These are phyloP conservation scores for Hylia prasina DNA, from an alignment of 2,113 vertebrate species.

Conservation along the genomic window DNA sequence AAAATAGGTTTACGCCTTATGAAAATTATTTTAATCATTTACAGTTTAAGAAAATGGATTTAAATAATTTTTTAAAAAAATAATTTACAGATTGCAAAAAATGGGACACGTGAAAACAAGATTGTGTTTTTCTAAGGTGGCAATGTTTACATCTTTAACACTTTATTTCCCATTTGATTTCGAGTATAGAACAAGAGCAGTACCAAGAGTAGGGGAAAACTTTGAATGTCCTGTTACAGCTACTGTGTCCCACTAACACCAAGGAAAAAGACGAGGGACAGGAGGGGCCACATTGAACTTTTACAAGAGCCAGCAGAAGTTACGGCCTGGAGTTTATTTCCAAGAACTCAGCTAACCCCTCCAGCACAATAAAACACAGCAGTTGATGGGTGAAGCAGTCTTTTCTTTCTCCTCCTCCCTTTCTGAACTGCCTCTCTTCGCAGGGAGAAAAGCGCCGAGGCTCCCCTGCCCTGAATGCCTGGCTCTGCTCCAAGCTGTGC, in stretches of 20 bases:
- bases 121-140: not conserved
- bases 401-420: not conserved
- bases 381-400: not conserved
- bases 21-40: not conserved
- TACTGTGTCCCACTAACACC: not conserved
- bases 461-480: conserved; percentile 9
- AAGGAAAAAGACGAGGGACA: not conserved
- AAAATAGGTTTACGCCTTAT: not conserved
- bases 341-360: conserved; percentile 24
- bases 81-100: not conserved
- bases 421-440: not conserved
- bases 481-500: conserved; percentile 27
- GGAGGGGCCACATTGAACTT: not conserved
- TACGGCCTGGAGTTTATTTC: not conserved
- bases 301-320: not conserved
- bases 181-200: not conserved
- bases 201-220: not conserved
- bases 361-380: not conserved
- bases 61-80: not conserved
- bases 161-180: not conserved
- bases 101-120: not conserved
- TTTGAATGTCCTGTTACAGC: not conserved
- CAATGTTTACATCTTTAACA: rapidly evolving
- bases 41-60: not conserved
- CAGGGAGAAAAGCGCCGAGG: not conserved